These are phyloP conservation scores for Zeus faber DNA, from an alignment of 2,113 vertebrate species.

Conservation along the genomic window DNA sequence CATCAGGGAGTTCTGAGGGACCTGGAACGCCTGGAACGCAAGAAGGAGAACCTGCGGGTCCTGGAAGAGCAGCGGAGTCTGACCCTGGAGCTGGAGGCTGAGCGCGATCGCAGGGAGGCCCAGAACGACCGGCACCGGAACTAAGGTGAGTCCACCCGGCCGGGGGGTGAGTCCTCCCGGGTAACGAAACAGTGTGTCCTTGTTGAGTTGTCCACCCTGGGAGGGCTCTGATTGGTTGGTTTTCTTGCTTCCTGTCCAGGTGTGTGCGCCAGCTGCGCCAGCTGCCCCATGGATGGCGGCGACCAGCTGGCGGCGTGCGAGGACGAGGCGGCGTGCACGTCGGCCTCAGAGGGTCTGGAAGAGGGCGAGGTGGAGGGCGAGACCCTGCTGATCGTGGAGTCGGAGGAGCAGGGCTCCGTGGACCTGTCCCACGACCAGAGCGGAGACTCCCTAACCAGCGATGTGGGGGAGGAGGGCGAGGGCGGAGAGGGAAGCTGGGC, in stretches of 20 bases:
- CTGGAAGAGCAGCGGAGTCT: slow-evolving; percentile 85
- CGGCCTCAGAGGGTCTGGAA: slow-evolving; percentile 90
- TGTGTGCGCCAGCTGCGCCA: neutral
- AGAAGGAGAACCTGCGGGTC: slow-evolving; percentile 82
- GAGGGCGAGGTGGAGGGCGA: slow-evolving; percentile 97
- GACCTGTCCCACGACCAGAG: slow-evolving; percentile 97
- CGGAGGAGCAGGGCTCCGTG: slow-evolving; percentile 92
- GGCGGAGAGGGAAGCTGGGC: slow-evolving; percentile 76
- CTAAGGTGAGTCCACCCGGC: too few relatives aligned
- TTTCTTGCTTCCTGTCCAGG: slow-evolving; percentile 9
- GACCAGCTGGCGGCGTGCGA: slow-evolving; percentile 77
- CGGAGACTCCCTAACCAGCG: slow-evolving; percentile 93
- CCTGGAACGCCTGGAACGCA: slow-evolving; percentile 83
- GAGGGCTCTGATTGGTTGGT: neutral
- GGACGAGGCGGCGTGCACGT: slow-evolving; percentile 85
- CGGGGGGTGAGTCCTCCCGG: too few relatives aligned
- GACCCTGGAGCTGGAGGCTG: slow-evolving; percentile 79
- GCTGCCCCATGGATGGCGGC: slow-evolving; percentile 80
- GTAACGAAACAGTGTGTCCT: too few relatives aligned
- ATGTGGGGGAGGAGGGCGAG: slow-evolving; percentile 82
- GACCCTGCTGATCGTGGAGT: slow-evolving; percentile 92
- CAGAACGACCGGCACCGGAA: neutral
- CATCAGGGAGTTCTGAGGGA: slow-evolving; percentile 86
- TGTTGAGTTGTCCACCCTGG: too few relatives aligned
- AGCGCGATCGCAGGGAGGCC: slow-evolving; percentile 56